phyloP scores from a whole-genome alignment of 2,888 invertebrate genomes.

The Argyresthia albistria region DNA sequence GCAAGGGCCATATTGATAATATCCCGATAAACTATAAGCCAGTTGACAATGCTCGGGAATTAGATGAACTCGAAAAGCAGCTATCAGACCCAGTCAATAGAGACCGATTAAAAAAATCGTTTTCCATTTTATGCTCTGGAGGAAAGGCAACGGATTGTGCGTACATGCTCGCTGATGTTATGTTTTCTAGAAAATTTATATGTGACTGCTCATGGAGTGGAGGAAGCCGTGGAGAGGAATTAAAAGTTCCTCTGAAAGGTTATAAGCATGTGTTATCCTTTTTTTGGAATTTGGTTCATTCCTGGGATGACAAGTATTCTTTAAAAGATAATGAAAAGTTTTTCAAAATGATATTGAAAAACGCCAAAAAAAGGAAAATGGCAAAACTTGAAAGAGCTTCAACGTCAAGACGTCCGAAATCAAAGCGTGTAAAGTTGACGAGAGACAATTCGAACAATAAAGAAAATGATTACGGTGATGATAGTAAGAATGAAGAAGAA shows the following conservation, averaged over 20 bases:
- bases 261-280: conserved; percentile 7
- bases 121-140: conserved; percentile 8
- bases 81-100: conserved; percentile 6
- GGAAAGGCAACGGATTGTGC: conserved; percentile 8
- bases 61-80: conserved; percentile 10
- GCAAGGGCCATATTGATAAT: conserved; percentile 7
- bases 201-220: conserved; percentile 8
- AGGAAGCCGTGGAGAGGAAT: conserved; percentile 5
- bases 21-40: conserved; percentile 9
- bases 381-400: conserved; percentile 5
- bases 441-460: no score
- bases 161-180: conserved; percentile 6
- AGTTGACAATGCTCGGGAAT: conserved; percentile 9
- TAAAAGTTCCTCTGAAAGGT: conserved; percentile 5
- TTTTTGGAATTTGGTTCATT: conserved; percentile 6
- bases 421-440: no score
- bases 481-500: no score
- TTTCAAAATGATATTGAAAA: conserved; percentile 7
- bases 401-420: neutral
- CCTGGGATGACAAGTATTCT: conserved; percentile 6
- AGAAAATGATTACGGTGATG: no score
- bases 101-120: conserved; percentile 9
- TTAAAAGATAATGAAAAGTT: conserved; percentile 6
- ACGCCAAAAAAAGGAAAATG: conserved; percentile 3
- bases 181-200: conserved; percentile 5